These are phyloP conservation scores for Thymelicus acteon DNA, from an alignment of 2,888 invertebrate species.

Conservation along the genomic window DNA sequence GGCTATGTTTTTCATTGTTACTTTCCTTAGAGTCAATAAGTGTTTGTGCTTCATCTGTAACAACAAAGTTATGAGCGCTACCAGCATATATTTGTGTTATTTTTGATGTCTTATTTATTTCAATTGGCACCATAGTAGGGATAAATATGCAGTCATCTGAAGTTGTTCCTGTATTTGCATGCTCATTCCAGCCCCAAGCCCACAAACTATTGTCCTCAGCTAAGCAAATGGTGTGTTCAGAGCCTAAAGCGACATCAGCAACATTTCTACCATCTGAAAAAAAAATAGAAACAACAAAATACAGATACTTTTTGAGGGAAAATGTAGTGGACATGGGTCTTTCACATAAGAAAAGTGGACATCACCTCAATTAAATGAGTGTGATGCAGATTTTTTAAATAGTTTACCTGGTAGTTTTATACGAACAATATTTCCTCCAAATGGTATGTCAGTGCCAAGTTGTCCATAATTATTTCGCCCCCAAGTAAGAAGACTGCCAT, in stretches of 20 bases:
- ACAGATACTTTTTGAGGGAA: no score
- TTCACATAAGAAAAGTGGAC: no score
- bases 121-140: conserved; percentile 64
- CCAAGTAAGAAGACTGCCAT: conserved; percentile 89
- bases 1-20: background rate
- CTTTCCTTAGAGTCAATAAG: background rate
- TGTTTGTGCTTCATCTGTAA: conserved; percentile 47
- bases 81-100: conserved; percentile 71
- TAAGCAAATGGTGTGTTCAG: conserved; percentile 91
- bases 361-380: no score
- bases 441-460: conserved; percentile 80
- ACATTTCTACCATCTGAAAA: conserved; percentile 77
- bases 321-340: no score
- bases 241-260: conserved; percentile 87
- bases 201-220: conserved; percentile 87
- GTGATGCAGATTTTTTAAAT: background rate
- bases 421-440: conserved; percentile 62
- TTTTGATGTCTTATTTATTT: conserved; percentile 41
- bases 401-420: conserved; percentile 69
- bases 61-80: conserved; percentile 76
- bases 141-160: conserved; percentile 56
- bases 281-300: background rate
- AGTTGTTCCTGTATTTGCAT: conserved; percentile 92
- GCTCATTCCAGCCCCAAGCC: conserved; percentile 97
- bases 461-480: conserved; percentile 93